These are phyloP conservation scores for Montifringilla adamsi DNA, from an alignment of 2,113 vertebrate species.

Conservation along the genomic window DNA sequence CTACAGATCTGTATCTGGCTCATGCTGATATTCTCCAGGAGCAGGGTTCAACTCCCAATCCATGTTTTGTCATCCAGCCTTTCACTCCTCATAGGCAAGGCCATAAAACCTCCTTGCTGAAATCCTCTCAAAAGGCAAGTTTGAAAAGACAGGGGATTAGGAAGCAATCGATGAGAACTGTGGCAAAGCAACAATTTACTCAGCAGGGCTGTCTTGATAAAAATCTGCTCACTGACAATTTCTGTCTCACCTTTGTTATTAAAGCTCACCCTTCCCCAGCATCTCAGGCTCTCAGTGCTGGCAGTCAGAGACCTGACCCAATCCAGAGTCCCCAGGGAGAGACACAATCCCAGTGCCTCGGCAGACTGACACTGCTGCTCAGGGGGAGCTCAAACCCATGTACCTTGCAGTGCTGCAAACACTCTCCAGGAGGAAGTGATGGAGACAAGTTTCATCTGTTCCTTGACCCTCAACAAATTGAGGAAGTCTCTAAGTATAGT, in stretches of 20 bases:
- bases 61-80: neutral
- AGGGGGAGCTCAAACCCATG: neutral
- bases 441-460: neutral
- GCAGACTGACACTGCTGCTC: neutral
- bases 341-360: neutral
- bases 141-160: constrained; percentile 34
- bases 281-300: neutral
- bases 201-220: constrained; percentile 14
- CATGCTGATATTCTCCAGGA: neutral
- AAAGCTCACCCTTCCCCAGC: neutral
- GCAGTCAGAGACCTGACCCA: neutral
- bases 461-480: neutral
- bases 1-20: neutral
- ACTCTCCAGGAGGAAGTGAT: neutral
- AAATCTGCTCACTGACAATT: neutral
- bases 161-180: neutral
- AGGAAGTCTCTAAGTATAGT: neutral
- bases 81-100: neutral
- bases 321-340: neutral
- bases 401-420: neutral
- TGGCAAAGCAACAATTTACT: constrained; percentile 36
- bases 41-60: neutral
- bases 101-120: neutral
- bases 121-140: constrained; percentile 22
- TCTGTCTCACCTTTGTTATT: constrained; percentile 33